A percentile compares a stretch with the other conserved stretches of the same genome.
Evolutionary conservation across 2,797 vertebrate species (phyloP).

Genomic region (Poeciliopsis gracilis): DNA sequence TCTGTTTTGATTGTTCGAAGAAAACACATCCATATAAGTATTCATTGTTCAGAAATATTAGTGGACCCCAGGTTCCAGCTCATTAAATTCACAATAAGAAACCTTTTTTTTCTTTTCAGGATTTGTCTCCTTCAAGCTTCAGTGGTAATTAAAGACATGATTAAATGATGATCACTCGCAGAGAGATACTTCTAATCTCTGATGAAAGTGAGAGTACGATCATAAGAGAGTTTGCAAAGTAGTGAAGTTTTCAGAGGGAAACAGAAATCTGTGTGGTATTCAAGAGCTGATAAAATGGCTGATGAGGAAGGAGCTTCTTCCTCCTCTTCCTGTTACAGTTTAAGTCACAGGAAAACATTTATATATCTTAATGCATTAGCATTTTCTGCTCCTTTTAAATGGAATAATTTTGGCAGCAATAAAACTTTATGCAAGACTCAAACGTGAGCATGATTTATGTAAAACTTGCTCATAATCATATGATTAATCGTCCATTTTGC

Average conservation of each 20-base stretch:
- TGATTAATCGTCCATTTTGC: neutral
- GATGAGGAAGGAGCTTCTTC: neutral
- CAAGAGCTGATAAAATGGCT: neutral
- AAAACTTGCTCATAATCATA: neutral
- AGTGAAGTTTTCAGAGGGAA: neutral
- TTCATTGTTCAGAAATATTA: neutral
- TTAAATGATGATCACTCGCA: neutral
- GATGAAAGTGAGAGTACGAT: neutral
- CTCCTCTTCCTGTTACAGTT: neutral
- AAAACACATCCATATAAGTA: neutral
- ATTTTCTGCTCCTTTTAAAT: neutral
- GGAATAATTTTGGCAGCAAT: neutral
- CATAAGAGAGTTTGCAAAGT: neutral
- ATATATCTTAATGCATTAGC: no score
- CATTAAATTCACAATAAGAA: neutral
- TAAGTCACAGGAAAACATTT: neutral
- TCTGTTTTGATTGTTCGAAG: slow-evolving; percentile 3
- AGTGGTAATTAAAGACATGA: neutral
- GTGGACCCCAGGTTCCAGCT: neutral
- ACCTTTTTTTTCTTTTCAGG: neutral
- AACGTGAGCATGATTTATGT: neutral
- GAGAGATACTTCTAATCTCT: neutral
- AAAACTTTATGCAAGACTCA: neutral
- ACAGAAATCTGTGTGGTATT: neutral
- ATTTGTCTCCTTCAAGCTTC: neutral